phyloP scores from a whole-genome alignment of 2,797 vertebrate species.

The Enteromius treurensis region DNA sequence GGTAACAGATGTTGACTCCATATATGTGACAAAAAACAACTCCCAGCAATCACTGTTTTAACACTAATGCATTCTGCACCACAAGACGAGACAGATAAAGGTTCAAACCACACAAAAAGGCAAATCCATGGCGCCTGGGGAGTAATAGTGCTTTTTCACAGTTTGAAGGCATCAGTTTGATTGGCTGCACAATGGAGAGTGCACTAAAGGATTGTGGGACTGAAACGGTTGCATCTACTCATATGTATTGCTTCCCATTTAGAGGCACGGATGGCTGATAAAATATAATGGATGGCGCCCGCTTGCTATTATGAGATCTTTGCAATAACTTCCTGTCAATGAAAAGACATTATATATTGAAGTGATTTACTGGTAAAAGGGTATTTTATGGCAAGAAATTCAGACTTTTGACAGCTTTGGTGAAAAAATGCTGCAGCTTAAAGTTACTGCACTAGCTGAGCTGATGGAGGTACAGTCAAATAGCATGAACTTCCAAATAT shows the following conservation, averaged over 20 bases:
- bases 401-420: not conserved
- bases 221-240: not conserved
- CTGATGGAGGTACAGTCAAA: not conserved
- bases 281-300: not conserved
- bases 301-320: not conserved
- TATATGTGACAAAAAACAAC: constrained; percentile 20
- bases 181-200: not conserved
- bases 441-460: not conserved
- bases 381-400: not conserved
- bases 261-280: not conserved
- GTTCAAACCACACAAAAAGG: constrained; percentile 3
- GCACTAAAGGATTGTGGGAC: not conserved
- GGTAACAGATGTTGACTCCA: constrained; percentile 26
- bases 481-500: not conserved
- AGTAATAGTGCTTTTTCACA: constrained; percentile 20
- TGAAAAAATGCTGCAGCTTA: not conserved
- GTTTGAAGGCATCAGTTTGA: constrained; percentile 2
- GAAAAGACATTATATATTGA: not conserved
- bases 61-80: constrained; percentile 15
- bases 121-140: not conserved
- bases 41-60: constrained; percentile 2
- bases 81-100: not conserved
- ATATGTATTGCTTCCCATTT: not conserved
- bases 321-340: not conserved
- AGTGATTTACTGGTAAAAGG: not conserved